Conservation (phyloP, 1,140 invertebrate genomes). For the Lucilia cuprina region DNA sequence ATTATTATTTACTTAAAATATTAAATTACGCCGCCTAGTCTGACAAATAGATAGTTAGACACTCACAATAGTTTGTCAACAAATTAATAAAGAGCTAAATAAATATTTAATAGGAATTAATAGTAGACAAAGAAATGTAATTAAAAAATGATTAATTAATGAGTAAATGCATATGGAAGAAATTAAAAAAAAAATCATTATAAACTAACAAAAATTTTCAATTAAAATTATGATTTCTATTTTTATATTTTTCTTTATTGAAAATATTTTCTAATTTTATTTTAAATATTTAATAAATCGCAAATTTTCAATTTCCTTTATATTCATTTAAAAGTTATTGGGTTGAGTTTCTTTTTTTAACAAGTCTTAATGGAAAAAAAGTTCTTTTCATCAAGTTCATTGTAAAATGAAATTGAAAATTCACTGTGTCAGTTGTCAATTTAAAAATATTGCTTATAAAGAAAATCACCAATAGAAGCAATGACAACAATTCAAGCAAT, state of each 20-base stretch:
- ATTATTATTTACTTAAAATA: too few species aligned
- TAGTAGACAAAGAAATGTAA: neutral
- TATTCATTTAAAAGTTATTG: neutral
- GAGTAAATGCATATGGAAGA: too few species aligned
- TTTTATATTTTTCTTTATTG: too few species aligned
- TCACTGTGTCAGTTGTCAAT: conserved; percentile 35
- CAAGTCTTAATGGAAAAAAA: neutral
- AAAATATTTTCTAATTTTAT: too few species aligned
- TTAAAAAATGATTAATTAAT: neutral
- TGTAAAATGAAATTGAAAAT: conserved; percentile 28
- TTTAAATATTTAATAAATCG: too few species aligned
- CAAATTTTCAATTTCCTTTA: too few species aligned
- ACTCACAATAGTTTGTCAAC: neutral
- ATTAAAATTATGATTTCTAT: neutral
- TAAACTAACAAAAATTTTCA: too few species aligned
- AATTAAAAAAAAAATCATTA: neutral
- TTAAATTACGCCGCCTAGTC: neutral
- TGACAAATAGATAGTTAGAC: neutral
- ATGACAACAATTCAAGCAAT: conserved; percentile 16
- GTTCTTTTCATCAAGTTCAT: conserved; percentile 26
- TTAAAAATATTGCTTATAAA: neutral
- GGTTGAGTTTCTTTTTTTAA: neutral
- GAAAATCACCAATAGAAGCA: neutral
- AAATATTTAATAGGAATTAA: neutral
- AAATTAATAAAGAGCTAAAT: neutral